phyloP scores from a whole-genome alignment of 2,888 invertebrate genomes.

The Clusia tigrina region DNA sequence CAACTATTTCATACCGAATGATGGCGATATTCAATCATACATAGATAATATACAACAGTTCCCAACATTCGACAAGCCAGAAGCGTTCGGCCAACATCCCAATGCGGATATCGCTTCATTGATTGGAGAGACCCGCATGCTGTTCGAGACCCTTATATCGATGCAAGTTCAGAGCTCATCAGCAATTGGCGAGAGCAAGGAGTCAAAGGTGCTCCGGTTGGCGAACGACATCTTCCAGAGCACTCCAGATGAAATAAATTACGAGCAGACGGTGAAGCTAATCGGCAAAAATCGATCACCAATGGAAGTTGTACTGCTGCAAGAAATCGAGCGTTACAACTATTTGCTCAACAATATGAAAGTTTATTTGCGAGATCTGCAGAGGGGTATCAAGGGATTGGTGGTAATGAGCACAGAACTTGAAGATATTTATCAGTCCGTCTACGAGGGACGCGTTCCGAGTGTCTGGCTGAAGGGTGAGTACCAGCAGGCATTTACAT shows the following conservation, averaged over 20 bases:
- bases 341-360: slow-evolving; percentile 68
- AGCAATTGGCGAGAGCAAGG: slow-evolving; percentile 67
- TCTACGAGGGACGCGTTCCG: slow-evolving; percentile 83
- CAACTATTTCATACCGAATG: slow-evolving; percentile 83
- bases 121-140: slow-evolving; percentile 78
- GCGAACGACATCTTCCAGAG: slow-evolving; percentile 76
- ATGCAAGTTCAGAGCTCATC: slow-evolving; percentile 73
- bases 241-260: slow-evolving; percentile 78
- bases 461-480: slow-evolving; percentile 73
- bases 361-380: slow-evolving; percentile 71
- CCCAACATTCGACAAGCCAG: slow-evolving; percentile 82
- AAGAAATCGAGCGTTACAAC: slow-evolving; percentile 79
- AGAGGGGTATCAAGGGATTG: slow-evolving; percentile 84
- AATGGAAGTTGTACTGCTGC: slow-evolving; percentile 83
- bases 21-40: slow-evolving; percentile 83
- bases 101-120: slow-evolving; percentile 89
- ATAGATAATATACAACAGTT: slow-evolving; percentile 80
- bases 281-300: slow-evolving; percentile 79
- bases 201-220: slow-evolving; percentile 69
- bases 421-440: slow-evolving; percentile 81
- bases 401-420: slow-evolving; percentile 86
- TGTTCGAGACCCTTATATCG: slow-evolving; percentile 81
- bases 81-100: slow-evolving; percentile 88
- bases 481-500: no score
- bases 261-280: slow-evolving; percentile 77